Conservation (phyloP, 2,888 invertebrate species). For the Dasypogon diadema region DNA sequence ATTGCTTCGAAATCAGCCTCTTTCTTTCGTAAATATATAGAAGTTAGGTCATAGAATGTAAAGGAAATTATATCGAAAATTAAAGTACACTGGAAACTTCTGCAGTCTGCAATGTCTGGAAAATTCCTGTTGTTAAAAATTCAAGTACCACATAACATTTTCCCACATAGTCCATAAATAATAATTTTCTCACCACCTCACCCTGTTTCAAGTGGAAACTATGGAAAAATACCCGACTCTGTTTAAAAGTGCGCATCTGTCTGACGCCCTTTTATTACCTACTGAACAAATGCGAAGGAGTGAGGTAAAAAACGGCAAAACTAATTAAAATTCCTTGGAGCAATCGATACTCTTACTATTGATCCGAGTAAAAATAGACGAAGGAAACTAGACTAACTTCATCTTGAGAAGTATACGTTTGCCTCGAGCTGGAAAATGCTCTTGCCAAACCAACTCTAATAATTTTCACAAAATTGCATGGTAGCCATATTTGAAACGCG, state of each 20-base stretch:
- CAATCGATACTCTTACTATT: background rate
- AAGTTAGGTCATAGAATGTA: no score
- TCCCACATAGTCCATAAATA: no score
- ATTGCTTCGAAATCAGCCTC: no score
- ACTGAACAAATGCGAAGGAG: background rate
- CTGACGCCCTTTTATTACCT: background rate
- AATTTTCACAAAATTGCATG: constrained; percentile 42
- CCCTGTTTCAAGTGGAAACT: no score
- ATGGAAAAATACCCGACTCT: no score
- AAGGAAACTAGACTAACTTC: background rate
- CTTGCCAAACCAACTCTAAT: constrained; percentile 9
- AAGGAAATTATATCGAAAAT: no score
- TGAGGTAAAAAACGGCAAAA: background rate
- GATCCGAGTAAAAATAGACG: background rate
- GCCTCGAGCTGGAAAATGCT: background rate
- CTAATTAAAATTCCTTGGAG: background rate
- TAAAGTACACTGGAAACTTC: no score
- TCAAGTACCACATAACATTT: no score
- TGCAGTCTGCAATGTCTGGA: no score
- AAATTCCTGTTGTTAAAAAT: no score
- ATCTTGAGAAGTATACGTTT: background rate
- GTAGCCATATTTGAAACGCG: constrained; percentile 48
- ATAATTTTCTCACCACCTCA: no score
- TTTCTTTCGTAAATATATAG: no score
- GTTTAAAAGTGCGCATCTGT: background rate